Evolutionary conservation across 1,140 invertebrate genomes (phyloP).

Genomic region (Macrosteles quadrilineatus): DNA sequence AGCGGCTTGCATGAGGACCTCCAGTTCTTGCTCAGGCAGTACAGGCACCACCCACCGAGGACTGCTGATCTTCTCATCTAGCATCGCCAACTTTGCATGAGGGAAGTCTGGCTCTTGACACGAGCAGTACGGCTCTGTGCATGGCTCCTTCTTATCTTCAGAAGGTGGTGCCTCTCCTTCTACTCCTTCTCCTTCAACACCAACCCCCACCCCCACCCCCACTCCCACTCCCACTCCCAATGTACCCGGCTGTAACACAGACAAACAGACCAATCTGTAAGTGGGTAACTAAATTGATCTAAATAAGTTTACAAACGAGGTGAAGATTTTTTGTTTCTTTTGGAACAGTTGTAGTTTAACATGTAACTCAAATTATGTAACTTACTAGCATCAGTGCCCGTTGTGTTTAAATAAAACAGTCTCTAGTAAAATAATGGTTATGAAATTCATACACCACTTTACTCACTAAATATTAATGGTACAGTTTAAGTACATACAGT

Average conservation of each 20-base stretch:
- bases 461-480: too few species aligned
- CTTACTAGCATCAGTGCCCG: too few species aligned
- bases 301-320: too few species aligned
- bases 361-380: too few species aligned
- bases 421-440: too few species aligned
- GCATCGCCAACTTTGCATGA: constrained; percentile 75
- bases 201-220: background rate
- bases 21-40: constrained; percentile 92
- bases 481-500: too few species aligned
- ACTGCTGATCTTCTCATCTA: constrained; percentile 95
- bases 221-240: background rate
- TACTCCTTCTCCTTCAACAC: constrained; percentile 10
- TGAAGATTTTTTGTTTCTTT: too few species aligned
- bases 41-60: constrained; percentile 97
- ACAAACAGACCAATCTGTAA: too few species aligned
- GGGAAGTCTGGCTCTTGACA: constrained; percentile 66
- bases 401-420: too few species aligned
- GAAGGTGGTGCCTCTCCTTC: constrained; percentile 13
- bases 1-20: constrained; percentile 85
- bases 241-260: background rate
- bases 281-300: too few species aligned
- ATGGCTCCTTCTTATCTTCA: constrained; percentile 29
- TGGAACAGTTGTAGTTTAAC: too few species aligned
- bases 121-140: constrained; percentile 33
- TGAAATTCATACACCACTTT: too few species aligned